Evolutionary conservation across 2,888 invertebrate species (phyloP).

Genomic region (Ectemnius lituratus): DNA sequence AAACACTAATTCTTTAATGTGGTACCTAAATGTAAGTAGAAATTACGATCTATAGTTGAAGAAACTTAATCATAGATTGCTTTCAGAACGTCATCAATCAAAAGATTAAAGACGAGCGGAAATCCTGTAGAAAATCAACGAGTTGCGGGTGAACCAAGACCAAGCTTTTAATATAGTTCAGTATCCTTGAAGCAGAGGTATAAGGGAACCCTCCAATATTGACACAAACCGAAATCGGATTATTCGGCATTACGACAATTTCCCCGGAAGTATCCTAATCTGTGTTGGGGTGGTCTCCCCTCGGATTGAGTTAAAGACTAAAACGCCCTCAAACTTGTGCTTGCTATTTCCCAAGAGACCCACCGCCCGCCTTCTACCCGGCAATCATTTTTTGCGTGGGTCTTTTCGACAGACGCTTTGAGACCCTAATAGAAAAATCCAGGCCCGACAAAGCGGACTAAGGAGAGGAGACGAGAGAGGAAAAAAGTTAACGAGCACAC

Average conservation of each 20-base stretch:
- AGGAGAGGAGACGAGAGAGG: constrained; percentile 11
- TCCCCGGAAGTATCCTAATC: constrained; percentile 35
- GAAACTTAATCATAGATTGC: too few species aligned
- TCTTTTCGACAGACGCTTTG: constrained; percentile 40
- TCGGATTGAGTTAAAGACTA: constrained; percentile 15
- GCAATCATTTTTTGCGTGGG: constrained; percentile 25
- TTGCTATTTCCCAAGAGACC: constrained; percentile 1
- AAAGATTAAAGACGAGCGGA: constrained; percentile 16
- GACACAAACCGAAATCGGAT: constrained; percentile 41
- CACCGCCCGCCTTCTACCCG: not conserved
- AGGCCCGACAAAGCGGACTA: constrained; percentile 4
- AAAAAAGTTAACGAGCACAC: constrained; percentile 52
- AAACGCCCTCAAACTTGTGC: constrained; percentile 26
- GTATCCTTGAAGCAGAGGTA: constrained; percentile 20
- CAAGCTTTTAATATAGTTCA: constrained; percentile 13
- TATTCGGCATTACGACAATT: constrained; percentile 40
- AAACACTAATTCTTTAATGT: too few species aligned
- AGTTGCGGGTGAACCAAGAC: constrained; percentile 18
- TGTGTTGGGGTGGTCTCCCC: constrained; percentile 16
- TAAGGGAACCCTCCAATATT: constrained; percentile 29
- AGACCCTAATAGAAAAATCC: constrained; percentile 43
- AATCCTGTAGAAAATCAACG: constrained; percentile 30
- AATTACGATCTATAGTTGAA: too few species aligned
- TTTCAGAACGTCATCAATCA: not conserved
- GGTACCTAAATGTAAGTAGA: too few species aligned